Percentiles rank a stretch among this genome's conserved stretches.
Evolutionary conservation across 2,888 invertebrate genomes (phyloP).

Genomic region (Apotomis betuletana): DNA sequence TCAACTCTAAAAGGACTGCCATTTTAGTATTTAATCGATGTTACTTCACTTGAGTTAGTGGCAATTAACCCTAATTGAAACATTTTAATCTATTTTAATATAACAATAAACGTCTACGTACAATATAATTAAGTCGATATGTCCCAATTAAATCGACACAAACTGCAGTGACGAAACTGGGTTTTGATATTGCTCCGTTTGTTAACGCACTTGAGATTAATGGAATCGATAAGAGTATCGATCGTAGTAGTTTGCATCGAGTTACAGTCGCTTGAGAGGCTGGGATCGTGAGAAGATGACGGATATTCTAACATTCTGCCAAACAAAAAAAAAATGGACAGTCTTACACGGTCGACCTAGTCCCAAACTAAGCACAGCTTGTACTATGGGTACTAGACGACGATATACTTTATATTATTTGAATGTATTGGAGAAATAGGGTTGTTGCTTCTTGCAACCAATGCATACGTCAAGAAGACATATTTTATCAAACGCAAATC

Average conservation of each 20-base stretch:
- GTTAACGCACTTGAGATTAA: constrained; percentile 57
- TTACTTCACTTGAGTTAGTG: constrained; percentile 9
- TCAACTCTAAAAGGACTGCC: background rate
- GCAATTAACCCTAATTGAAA: constrained; percentile 47
- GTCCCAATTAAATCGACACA: constrained; percentile 70
- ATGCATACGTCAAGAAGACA: too few species aligned
- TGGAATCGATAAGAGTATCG: constrained; percentile 64
- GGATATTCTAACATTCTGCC: background rate
- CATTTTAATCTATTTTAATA: constrained; percentile 37
- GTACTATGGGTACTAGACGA: too few species aligned
- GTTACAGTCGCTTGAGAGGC: constrained; percentile 11
- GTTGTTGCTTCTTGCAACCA: too few species aligned
- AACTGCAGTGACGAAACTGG: constrained; percentile 66
- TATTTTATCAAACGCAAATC: too few species aligned
- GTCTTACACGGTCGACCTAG: too few species aligned
- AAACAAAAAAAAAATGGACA: background rate
- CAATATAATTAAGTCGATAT: constrained; percentile 66
- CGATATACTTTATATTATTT: too few species aligned
- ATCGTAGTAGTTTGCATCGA: constrained; percentile 47
- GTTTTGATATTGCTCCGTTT: constrained; percentile 51
- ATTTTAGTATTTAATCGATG: constrained; percentile 4
- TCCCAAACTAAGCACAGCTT: too few species aligned
- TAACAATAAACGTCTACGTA: constrained; percentile 32
- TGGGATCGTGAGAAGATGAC: constrained; percentile 10
- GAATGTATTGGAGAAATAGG: too few species aligned